Base-by-base conservation (phyloP, 2,113 vertebrate genomes). In the Percopsis transmontana region DNA sequence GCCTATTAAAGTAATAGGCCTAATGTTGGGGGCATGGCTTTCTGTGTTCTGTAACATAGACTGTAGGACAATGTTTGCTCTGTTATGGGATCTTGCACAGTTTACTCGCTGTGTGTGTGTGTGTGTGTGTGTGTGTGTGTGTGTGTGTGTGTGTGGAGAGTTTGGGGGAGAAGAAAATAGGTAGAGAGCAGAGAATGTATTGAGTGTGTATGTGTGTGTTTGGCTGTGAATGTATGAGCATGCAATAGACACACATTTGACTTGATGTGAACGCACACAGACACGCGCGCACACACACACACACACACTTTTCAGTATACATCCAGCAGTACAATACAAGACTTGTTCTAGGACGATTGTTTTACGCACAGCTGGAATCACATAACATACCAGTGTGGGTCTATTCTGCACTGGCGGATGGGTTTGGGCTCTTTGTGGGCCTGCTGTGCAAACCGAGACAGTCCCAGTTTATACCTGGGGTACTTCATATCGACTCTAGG, bases 291-390 rank as follows among this genome's bases (percentile, higher is more conserved):
- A 67, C 56, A 16, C 62, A 52, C 44, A 62, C 62, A 62, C 76
- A 79, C 86, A 81, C 41, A 47, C 24, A 16, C 5, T 14, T 16
- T 16, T 16, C 6, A n/a, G 45, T 15, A n/a, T 15, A 44, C 42
- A 86, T 85, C 81, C 69, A 77, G 57, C 70, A 77, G 58, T 52
- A 77, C 67, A 80, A 62, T 80, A 61, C 21, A 40, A 5, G 38
- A 41, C 70, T 84, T 76, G 80, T 77, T 77, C 72, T 42, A 10
- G 39, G 51, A 51, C 62, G 57, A 72, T 71, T 54, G 58, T 63
- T 50, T 74, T 62, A 54, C 19, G 41, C 73, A 72, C 80, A 81
- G 80, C 72, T 81, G 81, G 83, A 79, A 58, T 86, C 69, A 68
- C 48, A 86, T 77, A 86, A 85, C 66, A 66, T 66, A 63, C 54